Evolutionary conservation across 1,140 invertebrate species (phyloP), one percentile per base, ranked within the genome.

Genomic region (Conus betulinus): DNA sequence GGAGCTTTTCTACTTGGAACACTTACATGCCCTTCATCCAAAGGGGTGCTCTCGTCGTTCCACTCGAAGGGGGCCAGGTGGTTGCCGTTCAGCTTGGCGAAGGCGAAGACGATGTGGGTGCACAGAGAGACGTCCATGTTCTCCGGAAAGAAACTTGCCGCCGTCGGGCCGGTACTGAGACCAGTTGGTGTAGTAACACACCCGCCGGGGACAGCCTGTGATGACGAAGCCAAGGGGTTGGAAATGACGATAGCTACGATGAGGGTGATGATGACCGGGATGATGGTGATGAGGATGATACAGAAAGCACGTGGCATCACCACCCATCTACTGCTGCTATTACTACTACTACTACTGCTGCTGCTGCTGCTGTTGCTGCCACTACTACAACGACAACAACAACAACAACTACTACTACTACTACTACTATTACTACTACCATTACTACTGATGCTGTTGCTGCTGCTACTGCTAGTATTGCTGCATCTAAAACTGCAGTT

Each of bases 21-120:
- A 78, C 76, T 10, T 39, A 78, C 76, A 78, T 78, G 76, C 76
- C 76, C 7, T 7, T 78, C 11, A 1, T 5, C 76, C n/a, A 78
- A 78, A 7, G 25, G 8, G 0, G 76, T 78, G 76, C 76, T 88
- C 15, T 93, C 90, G 87, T 94, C 93, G 85, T 93, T 93, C 91
- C 92, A 92, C 85, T 94, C 93, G 76, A 89, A 89, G 23, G 91
- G 27, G 60, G 27, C 82, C 71, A 94, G 84, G n/a, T 86, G 23
- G 87, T 92, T 90, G 84, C 89, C 90, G 11, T 98, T 97, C 90
- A 97, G 91, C 17, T 96, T 96, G 5, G 97, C 97, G 90, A 97
- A 97, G 10, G 97, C 97, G 93, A 98, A 98, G 86, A 98, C 96
- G 5, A 98, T 93, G 93, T 98, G 97, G 11, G 97, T 97, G 95